These are phyloP conservation scores for Megalurothrips usitatus DNA, from an alignment of 2,888 invertebrate species.

Conservation along the genomic window DNA sequence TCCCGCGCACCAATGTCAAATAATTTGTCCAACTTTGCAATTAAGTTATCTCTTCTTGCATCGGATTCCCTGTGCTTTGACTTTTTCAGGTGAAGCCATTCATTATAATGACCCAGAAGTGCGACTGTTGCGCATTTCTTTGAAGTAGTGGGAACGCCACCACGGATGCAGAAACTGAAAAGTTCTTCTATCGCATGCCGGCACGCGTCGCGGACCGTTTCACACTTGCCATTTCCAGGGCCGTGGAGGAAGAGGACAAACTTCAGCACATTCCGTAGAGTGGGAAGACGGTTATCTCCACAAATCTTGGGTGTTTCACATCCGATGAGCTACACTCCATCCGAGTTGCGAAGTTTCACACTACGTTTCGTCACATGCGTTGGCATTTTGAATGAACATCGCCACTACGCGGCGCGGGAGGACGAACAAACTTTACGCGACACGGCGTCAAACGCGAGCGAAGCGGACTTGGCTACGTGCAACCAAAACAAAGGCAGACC, in stretches of 20 bases:
- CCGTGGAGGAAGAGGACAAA: background rate
- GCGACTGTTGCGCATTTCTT: background rate
- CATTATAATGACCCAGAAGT: background rate
- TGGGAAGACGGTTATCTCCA: background rate
- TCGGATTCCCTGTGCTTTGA: background rate
- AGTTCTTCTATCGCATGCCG: background rate
- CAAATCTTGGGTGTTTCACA: background rate
- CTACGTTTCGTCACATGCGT: too few relatives aligned
- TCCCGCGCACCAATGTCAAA: background rate
- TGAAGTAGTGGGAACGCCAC: background rate
- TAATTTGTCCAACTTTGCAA: background rate
- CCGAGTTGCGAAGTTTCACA: too few relatives aligned
- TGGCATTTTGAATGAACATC: too few relatives aligned
- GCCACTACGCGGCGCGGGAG: too few relatives aligned
- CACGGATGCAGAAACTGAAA: background rate
- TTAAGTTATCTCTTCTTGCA: background rate
- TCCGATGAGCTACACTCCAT: background rate
- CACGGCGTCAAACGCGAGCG: too few relatives aligned
- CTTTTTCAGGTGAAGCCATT: background rate
- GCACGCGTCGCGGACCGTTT: background rate
- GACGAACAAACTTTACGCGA: too few relatives aligned
- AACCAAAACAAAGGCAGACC: too few relatives aligned
- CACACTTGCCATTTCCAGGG: background rate
- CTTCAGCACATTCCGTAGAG: background rate
- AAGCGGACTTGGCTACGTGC: too few relatives aligned